phyloP scores from a whole-genome alignment of 2,113 vertebrate species.

The Otus sunia region DNA sequence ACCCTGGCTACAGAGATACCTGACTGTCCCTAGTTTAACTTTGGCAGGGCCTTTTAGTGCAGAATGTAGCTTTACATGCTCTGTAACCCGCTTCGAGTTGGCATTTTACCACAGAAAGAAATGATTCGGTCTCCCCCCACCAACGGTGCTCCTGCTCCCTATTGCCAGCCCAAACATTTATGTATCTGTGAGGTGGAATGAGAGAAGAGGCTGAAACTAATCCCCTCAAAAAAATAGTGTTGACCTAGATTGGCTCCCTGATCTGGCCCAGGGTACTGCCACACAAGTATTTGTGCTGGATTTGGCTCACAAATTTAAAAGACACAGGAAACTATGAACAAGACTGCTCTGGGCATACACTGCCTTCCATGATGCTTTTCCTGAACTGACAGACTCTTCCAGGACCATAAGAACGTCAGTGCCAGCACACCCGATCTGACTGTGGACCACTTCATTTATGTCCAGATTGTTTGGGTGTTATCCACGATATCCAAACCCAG shows the following conservation, averaged over 20 bases:
- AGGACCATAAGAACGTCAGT: background rate
- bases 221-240: rapidly evolving
- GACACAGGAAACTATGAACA: background rate
- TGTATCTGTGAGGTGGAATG: background rate
- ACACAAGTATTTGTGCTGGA: background rate
- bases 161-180: background rate
- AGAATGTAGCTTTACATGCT: rapidly evolving
- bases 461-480: no score
- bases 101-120: background rate
- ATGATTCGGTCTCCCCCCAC: background rate
- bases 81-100: background rate
- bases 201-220: background rate
- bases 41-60: background rate
- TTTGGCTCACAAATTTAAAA: background rate
- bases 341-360: rapidly evolving
- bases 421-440: background rate
- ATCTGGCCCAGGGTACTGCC: background rate
- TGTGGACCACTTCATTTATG: background rate
- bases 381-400: background rate
- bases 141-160: rapidly evolving
- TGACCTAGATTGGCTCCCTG: background rate
- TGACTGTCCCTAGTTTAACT: background rate
- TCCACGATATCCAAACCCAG: background rate
- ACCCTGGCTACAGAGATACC: background rate
- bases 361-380: background rate